Evolutionary conservation across 2,888 invertebrate species (phyloP), one percentile per base, ranked within the genome.

Genomic region (Gymnoscelis rufifasciata): DNA sequence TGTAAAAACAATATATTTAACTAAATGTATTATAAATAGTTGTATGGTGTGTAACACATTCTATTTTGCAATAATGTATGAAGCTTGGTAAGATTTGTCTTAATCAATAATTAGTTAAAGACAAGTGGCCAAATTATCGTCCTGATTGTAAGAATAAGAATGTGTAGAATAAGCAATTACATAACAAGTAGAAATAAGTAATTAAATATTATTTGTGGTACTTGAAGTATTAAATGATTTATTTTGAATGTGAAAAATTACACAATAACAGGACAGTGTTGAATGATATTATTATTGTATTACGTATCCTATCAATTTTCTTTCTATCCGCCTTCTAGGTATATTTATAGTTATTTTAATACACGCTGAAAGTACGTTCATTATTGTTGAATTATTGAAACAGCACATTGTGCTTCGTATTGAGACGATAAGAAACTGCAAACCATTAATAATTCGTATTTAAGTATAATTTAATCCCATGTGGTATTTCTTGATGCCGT

Each of bases 81-180:
- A 64, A 62, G 66, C 65, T 67, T 62, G 62, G 62, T 67, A 59
- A 64, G 60, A 61, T 67, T 68, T 69, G 67, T 68, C 67, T 62
- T 63, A 69, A 67, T 68, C 65, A 68, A 58, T 72, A 72, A 19
- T 19, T 19, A 75, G 60, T 71, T 69, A 76, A 78, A 75, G 75
- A 83, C 78, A 80, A 77, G 87, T 77, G 83, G 87, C 87, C 87
- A 87, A 87, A 87, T 83, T 82, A 78, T 77, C 86, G 84, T 86
- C 87, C 87, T 83, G 75, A 56, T 33, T 43, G 51, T 55, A 52
- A 31, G 42, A 19, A 35, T 49, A 46, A 43, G 51, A 54, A 47
- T 36, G 45, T 51, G 51, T 61, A 61, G 49, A 51, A 54, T 62
- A 59, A 56, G 30, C 30, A 39, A 43, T 37, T n/a, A n/a, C n/a